Percentiles rank a stretch among this genome's conserved stretches.
These are phyloP conservation scores for Himantopus leucocephalus DNA, from an alignment of 2,113 vertebrate genomes.

Conservation along the genomic window DNA sequence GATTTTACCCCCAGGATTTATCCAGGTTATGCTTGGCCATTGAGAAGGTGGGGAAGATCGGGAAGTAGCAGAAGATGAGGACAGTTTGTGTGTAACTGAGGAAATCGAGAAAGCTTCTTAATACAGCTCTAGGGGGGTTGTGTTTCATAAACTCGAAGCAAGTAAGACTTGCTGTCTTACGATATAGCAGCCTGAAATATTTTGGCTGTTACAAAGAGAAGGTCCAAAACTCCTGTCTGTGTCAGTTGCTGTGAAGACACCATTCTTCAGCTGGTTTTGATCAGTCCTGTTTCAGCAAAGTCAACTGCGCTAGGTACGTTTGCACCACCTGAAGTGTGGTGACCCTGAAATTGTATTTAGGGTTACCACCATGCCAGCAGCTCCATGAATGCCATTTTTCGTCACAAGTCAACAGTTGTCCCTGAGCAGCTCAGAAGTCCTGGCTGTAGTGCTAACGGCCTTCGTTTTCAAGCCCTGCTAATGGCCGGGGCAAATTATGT, in stretches of 20 bases:
- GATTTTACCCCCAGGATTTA: background rate
- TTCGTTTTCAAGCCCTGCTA: background rate
- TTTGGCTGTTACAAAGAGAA: background rate
- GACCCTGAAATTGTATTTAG: background rate
- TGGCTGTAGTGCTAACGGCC: background rate
- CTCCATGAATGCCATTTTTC: background rate
- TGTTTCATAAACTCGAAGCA: background rate
- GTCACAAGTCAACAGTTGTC: background rate
- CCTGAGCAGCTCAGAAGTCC: background rate
- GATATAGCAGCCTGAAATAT: background rate
- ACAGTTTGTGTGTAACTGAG: background rate
- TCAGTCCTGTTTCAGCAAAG: background rate
- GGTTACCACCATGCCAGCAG: background rate
- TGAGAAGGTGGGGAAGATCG: background rate
- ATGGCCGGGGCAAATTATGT: background rate
- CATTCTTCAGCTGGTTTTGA: background rate
- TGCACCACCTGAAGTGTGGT: background rate
- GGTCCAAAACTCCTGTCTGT: background rate
- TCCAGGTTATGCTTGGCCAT: background rate
- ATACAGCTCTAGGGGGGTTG: background rate
- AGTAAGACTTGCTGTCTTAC: background rate
- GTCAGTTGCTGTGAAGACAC: background rate
- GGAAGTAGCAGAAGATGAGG: background rate
- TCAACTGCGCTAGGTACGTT: fast-evolving
- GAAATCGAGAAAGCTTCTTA: background rate